These are phyloP conservation scores for Zoanthus sansibaricus DNA, from an alignment of 92 coral and sea anemone genomes.

Conservation along the genomic window DNA sequence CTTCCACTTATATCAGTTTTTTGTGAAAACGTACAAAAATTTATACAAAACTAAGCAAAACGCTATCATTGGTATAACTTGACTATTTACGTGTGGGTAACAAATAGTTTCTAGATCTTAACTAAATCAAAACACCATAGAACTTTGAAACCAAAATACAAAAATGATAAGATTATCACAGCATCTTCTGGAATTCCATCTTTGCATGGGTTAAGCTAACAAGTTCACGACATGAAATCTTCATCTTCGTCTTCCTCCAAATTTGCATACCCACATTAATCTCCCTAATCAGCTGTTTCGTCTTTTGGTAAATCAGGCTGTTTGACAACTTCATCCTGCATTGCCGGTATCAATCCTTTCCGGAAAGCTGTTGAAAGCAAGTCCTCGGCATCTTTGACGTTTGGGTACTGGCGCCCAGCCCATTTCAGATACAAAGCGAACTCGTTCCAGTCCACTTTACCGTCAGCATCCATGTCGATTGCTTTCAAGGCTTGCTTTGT, in stretches of 20 bases:
- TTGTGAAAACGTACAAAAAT: too few species aligned
- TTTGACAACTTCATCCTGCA: slow-evolving; percentile 70
- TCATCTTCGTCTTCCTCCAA: not conserved
- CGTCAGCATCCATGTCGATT: slow-evolving; percentile 81
- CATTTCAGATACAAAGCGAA: slow-evolving; percentile 81
- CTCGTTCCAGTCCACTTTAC: slow-evolving; percentile 81
- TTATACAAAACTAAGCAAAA: too few species aligned
- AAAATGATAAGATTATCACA: too few species aligned
- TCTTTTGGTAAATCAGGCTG: slow-evolving; percentile 4
- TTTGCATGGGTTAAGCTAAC: not conserved
- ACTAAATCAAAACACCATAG: too few species aligned
- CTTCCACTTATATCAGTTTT: too few species aligned
- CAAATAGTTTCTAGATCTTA: too few species aligned
- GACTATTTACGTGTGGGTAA: too few species aligned
- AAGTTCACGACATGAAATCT: slow-evolving; percentile 15
- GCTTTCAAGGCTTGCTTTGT: slow-evolving; percentile 75
- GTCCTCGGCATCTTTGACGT: slow-evolving; percentile 65
- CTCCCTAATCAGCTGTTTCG: not conserved
- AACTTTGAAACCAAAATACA: too few species aligned
- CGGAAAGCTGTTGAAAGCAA: slow-evolving; percentile 73
- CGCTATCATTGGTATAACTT: too few species aligned
- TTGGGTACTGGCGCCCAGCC: slow-evolving; percentile 83
- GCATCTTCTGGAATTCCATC: too few species aligned
- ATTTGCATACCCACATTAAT: not conserved
- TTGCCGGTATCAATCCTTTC: slow-evolving; percentile 85